Evolutionary conservation across 2,113 vertebrate species (phyloP), one percentile per base, ranked within the genome.

Genomic region (Lipotes vexillifer): DNA sequence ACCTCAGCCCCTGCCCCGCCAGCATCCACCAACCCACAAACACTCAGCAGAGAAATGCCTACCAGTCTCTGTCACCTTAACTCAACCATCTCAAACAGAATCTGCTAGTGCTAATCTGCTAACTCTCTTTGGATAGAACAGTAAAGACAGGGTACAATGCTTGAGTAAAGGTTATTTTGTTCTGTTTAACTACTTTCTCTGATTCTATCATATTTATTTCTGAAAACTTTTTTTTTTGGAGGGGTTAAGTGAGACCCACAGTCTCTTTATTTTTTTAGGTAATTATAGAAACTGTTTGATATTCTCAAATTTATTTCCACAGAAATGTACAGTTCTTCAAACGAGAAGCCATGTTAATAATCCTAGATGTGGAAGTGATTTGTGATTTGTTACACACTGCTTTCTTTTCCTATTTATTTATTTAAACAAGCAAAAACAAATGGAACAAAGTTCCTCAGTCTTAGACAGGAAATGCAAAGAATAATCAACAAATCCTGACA

Each of bases 371-470:
- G 31, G 27, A 86, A 63, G 2, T 21, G 12, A 41, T 25, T 68
- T 81, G 75, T 68, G 14, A 93, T 96, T 69, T 65, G 57, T 72
- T 71, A 61, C 33, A 72, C n/a, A 75, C n/a, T 66, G 11, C 15
- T 88, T 96, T 92, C 11, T 23, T 71, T 63, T n/a, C 12, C 31
- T 61, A 41, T 63, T 91, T 59, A 88, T 81, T 74, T n/a, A 93
- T 72, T 93, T 93, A 84, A 97, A 71, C 25, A 85, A 97, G 65
- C n/a, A 92, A 80, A 4, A 85, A 8, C 27, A 85, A 78, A 80
- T 31, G 18, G 33, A 96, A 77, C 20, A 77, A 88, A 41, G 18
- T 72, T 59, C 44, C 21, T 44, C 25, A 13, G 27, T 49, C 59
- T 72, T 66, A 27, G 1, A 8, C 49, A 89, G 61, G 36, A 87